These are phyloP conservation scores for Seison nebaliae DNA, from an alignment of 1,140 invertebrate genomes.

Conservation along the genomic window DNA sequence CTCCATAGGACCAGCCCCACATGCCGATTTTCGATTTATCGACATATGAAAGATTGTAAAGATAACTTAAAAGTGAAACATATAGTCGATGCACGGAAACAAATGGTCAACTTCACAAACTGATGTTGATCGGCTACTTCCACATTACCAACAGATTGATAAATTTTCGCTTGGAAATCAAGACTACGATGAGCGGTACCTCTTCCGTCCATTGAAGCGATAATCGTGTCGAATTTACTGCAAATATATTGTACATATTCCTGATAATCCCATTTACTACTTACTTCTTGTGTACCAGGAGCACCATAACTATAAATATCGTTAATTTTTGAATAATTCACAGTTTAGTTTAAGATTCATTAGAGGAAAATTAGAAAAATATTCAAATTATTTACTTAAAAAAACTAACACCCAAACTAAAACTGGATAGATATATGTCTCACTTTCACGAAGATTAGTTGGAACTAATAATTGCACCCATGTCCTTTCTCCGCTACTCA, in stretches of 20 bases:
- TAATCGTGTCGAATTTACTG: slow-evolving; percentile 5
- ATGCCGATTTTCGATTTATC: slow-evolving; percentile 3
- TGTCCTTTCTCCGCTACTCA: too few relatives aligned
- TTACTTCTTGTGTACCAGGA: slow-evolving; percentile 5
- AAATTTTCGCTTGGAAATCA: too few relatives aligned
- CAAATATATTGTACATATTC: slow-evolving; percentile 6
- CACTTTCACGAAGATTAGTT: too few relatives aligned
- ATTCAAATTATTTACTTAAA: too few relatives aligned
- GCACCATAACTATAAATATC: slow-evolving; percentile 7
- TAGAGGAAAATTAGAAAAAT: too few relatives aligned
- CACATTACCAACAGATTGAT: too few relatives aligned
- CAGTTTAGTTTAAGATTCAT: too few relatives aligned
- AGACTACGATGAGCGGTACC: slow-evolving; percentile 6
- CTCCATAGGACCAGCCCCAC: slow-evolving; percentile 13
- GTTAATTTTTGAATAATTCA: background rate
- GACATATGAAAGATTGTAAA: slow-evolving; percentile 4
- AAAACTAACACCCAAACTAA: slow-evolving; percentile 11
- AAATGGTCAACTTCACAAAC: too few relatives aligned
- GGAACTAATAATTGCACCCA: too few relatives aligned
- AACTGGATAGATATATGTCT: slow-evolving; percentile 7
- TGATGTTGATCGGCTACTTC: too few relatives aligned
- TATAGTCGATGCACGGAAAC: too few relatives aligned
- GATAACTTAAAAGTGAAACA: too few relatives aligned
- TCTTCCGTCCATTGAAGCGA: slow-evolving; percentile 8
- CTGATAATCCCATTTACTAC: slow-evolving; percentile 6